Base-by-base conservation (phyloP, 2,888 invertebrate genomes). In the Plagiodera versicolora region DNA sequence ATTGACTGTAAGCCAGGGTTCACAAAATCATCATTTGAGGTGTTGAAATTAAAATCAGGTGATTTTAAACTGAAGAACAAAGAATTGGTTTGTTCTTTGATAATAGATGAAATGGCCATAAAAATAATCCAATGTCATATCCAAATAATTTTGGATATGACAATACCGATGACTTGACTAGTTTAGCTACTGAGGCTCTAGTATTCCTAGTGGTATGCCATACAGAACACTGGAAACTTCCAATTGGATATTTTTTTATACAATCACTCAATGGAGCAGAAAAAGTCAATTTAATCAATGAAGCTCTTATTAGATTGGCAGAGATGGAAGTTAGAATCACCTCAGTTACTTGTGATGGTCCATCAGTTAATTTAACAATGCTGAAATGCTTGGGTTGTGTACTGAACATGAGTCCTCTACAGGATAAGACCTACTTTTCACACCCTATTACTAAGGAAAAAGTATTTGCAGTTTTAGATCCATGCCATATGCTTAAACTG, bases 201-300 rank as follows among this genome's bases (percentile, higher is more conserved):
- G 50, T 50, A 30, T 11, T 50, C 9, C 50, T 50, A 4, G 50
- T 50, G 28, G 51, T 51, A 18, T 51, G 51, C 51, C 51, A 51
- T 2, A 32, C 51, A 32, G 32, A 51, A 51, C 51, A 51, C 14
- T 50, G 50, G 50, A 50, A 58, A 60, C 16, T 44, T 58, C 39
- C 55, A 56, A 28, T 46, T 48, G 49, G 10, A 8, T 48, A 32
- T 47, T 53, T 52, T 46, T 51, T 44, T 2, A 35, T 51, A 14
- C n/a, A 39, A 10, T 32, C 45, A 1, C 32, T 51, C 5, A 51
- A 18, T 51, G 51, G 35, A 2, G n/a, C 32, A 18, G 35, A 51
- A 51, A 51, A 35, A 11, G 51, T 35, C 0, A 51, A 32, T 51
- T 18, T 51, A 2, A 35, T 51, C 11, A 51, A 51, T 51, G 35